phyloP scores from a whole-genome alignment of 2,888 invertebrate genomes.

The Gymnocheta viridis region DNA sequence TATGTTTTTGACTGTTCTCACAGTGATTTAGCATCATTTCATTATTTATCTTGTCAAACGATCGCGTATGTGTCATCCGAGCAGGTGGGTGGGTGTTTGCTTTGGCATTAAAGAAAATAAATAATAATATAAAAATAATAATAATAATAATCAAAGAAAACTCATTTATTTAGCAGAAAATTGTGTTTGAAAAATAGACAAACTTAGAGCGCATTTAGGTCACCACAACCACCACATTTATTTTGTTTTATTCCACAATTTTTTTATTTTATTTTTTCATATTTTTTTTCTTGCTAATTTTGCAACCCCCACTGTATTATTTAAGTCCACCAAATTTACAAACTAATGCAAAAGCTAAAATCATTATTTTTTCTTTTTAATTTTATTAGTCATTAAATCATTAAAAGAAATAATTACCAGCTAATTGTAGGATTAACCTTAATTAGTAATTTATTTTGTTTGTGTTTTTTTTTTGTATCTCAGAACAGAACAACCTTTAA shows the following conservation, averaged over 20 bases:
- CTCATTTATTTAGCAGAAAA: not conserved
- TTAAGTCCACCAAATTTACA: not conserved
- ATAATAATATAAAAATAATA: not conserved
- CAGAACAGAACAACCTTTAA: not conserved
- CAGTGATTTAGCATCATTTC: not conserved
- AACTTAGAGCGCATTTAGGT: not conserved
- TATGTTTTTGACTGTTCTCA: not conserved
- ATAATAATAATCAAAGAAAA: conserved; percentile 5
- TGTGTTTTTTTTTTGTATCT: not conserved
- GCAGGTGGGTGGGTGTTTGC: conserved; percentile 32
- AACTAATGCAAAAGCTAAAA: not conserved
- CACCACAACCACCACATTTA: not conserved
- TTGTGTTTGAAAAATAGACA: not conserved
- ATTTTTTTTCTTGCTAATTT: not conserved
- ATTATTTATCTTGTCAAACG: conserved; percentile 38
- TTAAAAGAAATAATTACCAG: conserved; percentile 18
- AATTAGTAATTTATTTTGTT: conserved; percentile 26
- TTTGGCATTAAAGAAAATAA: not conserved
- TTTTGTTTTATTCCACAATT: not conserved
- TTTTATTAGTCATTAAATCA: conserved; percentile 48
- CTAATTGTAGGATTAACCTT: conserved; percentile 50
- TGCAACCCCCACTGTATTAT: not conserved
- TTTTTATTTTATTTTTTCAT: not conserved
- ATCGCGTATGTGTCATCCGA: conserved; percentile 26
- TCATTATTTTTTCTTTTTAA: not conserved